These are phyloP conservation scores for Pterocles gutturalis DNA, from an alignment of 2,113 vertebrate genomes.

Conservation along the genomic window DNA sequence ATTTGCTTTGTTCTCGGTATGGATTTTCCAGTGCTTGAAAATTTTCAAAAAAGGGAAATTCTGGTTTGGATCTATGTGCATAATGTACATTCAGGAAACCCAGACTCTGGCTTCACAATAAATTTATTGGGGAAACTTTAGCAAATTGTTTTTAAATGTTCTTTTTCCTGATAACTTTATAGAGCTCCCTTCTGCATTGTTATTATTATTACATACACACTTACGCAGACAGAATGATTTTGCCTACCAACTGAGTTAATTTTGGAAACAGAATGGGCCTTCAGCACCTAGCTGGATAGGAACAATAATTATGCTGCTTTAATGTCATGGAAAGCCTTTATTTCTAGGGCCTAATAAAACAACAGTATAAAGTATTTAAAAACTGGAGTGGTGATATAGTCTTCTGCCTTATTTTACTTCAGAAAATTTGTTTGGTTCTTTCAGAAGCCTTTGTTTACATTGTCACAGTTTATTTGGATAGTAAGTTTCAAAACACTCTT, in stretches of 20 bases:
- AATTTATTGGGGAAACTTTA: neutral
- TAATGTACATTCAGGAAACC: neutral
- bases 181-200: neutral
- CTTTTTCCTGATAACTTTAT: neutral
- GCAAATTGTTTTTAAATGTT: neutral
- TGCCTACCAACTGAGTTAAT: neutral
- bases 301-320: neutral
- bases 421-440: neutral
- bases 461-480: neutral
- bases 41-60: neutral
- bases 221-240: neutral
- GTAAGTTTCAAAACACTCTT: neutral
- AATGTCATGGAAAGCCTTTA: neutral
- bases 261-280: constrained; percentile 1
- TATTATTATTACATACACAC: neutral
- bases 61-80: neutral
- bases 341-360: neutral
- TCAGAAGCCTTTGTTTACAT: neutral
- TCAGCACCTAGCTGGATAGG: neutral
- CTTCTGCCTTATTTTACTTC: neutral
- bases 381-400: neutral
- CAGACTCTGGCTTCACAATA: neutral
- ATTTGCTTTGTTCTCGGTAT: neutral
- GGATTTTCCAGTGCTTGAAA: neutral
- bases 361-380: neutral